Conservation (phyloP, 2,888 invertebrate genomes). For the Chrysolina americana region DNA sequence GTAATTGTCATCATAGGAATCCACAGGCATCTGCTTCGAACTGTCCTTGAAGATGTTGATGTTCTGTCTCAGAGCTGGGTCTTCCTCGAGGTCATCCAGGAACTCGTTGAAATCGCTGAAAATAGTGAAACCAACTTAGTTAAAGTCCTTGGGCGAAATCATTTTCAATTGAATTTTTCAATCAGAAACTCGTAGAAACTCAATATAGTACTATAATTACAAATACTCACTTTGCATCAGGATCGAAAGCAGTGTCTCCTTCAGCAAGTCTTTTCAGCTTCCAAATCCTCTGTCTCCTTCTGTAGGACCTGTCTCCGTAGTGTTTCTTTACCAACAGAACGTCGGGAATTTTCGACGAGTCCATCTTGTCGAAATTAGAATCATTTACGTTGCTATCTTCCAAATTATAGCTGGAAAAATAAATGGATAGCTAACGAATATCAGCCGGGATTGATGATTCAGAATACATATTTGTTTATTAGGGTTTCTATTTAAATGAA, state of each 20-base stretch:
- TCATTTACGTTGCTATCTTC: slow-evolving; percentile 94
- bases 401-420: slow-evolving; percentile 83
- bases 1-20: slow-evolving; percentile 74
- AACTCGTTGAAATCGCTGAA: slow-evolving; percentile 94
- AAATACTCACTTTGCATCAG: slow-evolving; percentile 73
- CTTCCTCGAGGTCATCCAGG: slow-evolving; percentile 97
- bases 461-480: too few relatives aligned
- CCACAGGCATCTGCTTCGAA: slow-evolving; percentile 72
- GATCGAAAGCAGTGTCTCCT: slow-evolving; percentile 76
- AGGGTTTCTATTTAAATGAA: too few relatives aligned
- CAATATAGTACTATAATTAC: neutral
- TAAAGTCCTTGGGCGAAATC: neutral
- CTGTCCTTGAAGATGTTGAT: slow-evolving; percentile 91
- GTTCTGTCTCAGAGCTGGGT: slow-evolving; percentile 88
- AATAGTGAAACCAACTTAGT: slow-evolving; percentile 34
- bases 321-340: slow-evolving; percentile 95
- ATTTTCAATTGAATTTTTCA: neutral
- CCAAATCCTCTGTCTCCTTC: slow-evolving; percentile 88
- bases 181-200: too few relatives aligned
- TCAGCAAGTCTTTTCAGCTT: slow-evolving; percentile 90
- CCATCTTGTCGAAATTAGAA: slow-evolving; percentile 86
- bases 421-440: slow-evolving; percentile 6
- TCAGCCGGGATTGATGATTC: too few relatives aligned
- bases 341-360: slow-evolving; percentile 82
- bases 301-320: slow-evolving; percentile 81